Conservation (phyloP, 2,797 vertebrate species). For the Squalus acanthias region DNA sequence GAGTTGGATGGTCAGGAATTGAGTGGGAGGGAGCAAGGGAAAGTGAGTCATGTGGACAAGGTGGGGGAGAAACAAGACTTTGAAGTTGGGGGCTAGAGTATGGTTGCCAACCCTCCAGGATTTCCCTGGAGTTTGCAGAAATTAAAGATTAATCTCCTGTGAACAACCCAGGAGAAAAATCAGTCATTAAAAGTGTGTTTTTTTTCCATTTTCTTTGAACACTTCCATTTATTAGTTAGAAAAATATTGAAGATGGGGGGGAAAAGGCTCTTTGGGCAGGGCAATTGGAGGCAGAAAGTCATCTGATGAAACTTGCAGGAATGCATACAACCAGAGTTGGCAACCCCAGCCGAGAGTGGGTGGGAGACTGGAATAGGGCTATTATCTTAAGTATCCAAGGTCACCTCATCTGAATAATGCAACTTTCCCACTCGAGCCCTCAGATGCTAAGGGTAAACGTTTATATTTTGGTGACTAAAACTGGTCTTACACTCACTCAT, state of each 20-base stretch:
- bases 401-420: not conserved
- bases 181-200: not conserved
- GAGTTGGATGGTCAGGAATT: not conserved
- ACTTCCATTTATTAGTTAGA: not conserved
- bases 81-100: not conserved
- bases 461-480: not conserved
- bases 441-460: not conserved
- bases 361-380: not conserved
- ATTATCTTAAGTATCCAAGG: not conserved
- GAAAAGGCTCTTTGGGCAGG: not conserved
- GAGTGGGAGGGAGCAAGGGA: not conserved
- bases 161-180: not conserved
- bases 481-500: not conserved
- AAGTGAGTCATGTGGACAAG: not conserved
- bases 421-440: not conserved
- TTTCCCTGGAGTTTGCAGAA: not conserved
- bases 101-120: not conserved
- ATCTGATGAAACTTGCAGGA: not conserved
- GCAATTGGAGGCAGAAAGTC: not conserved
- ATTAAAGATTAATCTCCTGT: not conserved
- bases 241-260: not conserved
- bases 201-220: not conserved
- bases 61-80: not conserved
- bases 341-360: not conserved
- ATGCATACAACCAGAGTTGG: not conserved